Evolutionary conservation across 2,113 vertebrate genomes (phyloP).

Genomic region (Nematolebias whitei): DNA sequence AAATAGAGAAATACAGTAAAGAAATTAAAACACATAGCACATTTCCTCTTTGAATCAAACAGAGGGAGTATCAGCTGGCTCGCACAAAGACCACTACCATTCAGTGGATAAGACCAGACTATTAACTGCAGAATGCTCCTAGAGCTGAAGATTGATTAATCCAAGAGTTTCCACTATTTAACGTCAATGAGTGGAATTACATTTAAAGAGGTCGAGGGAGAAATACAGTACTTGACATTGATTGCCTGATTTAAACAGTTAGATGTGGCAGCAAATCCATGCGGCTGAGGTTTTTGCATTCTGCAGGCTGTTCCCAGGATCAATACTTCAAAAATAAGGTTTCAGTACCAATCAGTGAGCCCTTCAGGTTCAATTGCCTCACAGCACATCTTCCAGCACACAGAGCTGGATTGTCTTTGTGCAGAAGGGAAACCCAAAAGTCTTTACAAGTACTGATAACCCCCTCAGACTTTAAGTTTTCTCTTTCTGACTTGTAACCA

Average conservation of each 20-base stretch:
- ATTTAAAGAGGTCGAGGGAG: constrained; percentile 36
- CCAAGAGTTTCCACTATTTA: constrained; percentile 68
- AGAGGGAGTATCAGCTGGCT: constrained; percentile 20
- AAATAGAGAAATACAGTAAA: constrained; percentile 49
- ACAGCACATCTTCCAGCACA: constrained; percentile 25
- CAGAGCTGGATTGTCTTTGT: background rate
- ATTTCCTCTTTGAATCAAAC: constrained; percentile 22
- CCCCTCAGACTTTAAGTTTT: background rate
- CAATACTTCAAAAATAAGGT: constrained; percentile 77
- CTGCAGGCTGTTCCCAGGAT: constrained; percentile 50
- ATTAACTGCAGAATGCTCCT: constrained; percentile 71
- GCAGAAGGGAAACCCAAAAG: background rate
- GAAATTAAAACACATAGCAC: constrained; percentile 42
- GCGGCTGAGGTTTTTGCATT: constrained; percentile 75
- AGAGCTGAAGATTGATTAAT: constrained; percentile 77
- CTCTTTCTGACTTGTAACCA: too few species aligned
- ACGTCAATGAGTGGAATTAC: constrained; percentile 66
- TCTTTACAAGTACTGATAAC: background rate
- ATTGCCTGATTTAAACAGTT: constrained; percentile 76
- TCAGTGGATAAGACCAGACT: constrained; percentile 62
- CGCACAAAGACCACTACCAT: constrained; percentile 54
- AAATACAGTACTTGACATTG: constrained; percentile 56
- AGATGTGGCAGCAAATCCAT: constrained; percentile 73
- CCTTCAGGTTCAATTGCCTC: constrained; percentile 59
- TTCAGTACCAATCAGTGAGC: constrained; percentile 63